Evolutionary conservation across 2,113 vertebrate species (phyloP).

Genomic region (Tretioscincus oriximinensis): DNA sequence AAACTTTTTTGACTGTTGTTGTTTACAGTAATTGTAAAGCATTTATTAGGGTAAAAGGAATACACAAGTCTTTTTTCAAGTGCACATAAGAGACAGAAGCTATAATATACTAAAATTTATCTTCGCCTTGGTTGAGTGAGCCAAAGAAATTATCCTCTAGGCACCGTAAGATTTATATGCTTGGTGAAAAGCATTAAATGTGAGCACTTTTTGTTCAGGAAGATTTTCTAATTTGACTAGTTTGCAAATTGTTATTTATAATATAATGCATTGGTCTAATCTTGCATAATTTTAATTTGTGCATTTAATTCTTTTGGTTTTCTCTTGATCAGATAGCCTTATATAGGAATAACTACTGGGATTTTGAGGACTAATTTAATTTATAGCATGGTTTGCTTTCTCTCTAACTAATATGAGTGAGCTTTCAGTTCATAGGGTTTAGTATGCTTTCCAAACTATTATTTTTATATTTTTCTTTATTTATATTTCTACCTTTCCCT

Average conservation of each 20-base stretch:
- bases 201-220: slow-evolving; percentile 67
- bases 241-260: slow-evolving; percentile 74
- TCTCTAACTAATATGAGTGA: background rate
- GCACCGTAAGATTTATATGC: slow-evolving; percentile 80
- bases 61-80: slow-evolving; percentile 68
- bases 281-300: slow-evolving; percentile 14
- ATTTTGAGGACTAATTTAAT: background rate
- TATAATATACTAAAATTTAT: slow-evolving; percentile 69
- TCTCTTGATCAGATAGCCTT: background rate
- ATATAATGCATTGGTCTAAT: slow-evolving; percentile 40
- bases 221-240: slow-evolving; percentile 69
- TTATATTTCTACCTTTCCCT: too few relatives aligned
- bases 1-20: slow-evolving; percentile 54
- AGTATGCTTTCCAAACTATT: background rate
- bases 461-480: too few relatives aligned
- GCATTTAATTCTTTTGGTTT: background rate
- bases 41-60: slow-evolving; percentile 73
- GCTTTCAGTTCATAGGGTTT: background rate
- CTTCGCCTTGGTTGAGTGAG: slow-evolving; percentile 68
- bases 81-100: slow-evolving; percentile 62
- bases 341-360: background rate
- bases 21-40: slow-evolving; percentile 71
- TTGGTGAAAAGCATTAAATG: slow-evolving; percentile 78
- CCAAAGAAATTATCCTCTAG: slow-evolving; percentile 75
- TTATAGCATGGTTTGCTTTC: background rate